These are phyloP conservation scores for Sarcophaga bullata DNA, from an alignment of 1,140 invertebrate genomes.

Conservation along the genomic window DNA sequence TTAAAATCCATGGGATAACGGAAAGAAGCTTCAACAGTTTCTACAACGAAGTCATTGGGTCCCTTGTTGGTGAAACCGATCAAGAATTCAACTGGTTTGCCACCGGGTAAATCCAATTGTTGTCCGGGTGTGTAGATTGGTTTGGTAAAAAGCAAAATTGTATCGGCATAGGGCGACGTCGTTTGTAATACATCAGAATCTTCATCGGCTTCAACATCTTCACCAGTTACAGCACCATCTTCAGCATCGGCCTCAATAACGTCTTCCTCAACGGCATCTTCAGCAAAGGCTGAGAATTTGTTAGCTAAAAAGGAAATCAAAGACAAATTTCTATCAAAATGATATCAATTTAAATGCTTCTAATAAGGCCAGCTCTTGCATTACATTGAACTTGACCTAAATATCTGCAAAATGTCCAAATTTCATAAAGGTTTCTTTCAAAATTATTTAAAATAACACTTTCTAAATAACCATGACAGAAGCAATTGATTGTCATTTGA, in stretches of 20 bases:
- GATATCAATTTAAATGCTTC: neutral
- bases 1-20: conserved; percentile 98
- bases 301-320: conserved; percentile 66
- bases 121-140: conserved; percentile 69
- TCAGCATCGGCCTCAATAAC: conserved; percentile 78
- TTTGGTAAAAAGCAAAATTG: conserved; percentile 91
- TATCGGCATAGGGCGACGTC: conserved; percentile 92
- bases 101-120: conserved; percentile 71
- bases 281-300: conserved; percentile 74
- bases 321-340: conserved; percentile 1
- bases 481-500: neutral
- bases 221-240: conserved; percentile 71
- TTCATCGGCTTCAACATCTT: conserved; percentile 74
- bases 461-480: neutral
- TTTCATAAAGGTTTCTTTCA: conserved; percentile 25
- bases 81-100: conserved; percentile 91
- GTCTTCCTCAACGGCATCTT: conserved; percentile 82
- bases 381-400: neutral
- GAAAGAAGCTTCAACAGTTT: conserved; percentile 96
- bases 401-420: neutral
- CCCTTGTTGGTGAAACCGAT: conserved; percentile 98
- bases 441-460: conserved; percentile 4
- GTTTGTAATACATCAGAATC: conserved; percentile 72
- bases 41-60: conserved; percentile 87
- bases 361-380: neutral